These are phyloP conservation scores for Bombus balteatus DNA, from an alignment of 1,140 invertebrate genomes.

Conservation along the genomic window DNA sequence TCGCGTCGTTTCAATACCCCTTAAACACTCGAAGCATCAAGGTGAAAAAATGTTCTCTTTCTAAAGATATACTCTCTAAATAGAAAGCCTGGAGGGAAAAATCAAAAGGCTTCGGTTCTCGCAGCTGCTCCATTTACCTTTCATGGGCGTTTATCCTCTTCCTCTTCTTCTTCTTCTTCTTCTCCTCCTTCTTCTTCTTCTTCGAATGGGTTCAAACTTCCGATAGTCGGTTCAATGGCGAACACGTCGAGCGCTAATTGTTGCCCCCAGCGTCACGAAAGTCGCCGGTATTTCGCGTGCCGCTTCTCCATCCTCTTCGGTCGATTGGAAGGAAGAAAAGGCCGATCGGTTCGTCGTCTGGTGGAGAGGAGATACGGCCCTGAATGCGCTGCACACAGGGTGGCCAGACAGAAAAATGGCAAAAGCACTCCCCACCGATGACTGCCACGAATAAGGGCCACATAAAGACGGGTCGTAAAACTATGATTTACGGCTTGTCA, in stretches of 20 bases:
- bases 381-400: conserved; percentile 60
- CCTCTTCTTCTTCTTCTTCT: background rate
- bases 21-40: too few relatives aligned
- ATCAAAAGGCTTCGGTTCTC: background rate
- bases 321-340: background rate
- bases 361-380: conserved; percentile 45
- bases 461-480: conserved; percentile 79
- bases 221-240: background rate
- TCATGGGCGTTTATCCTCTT: too few relatives aligned
- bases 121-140: too few relatives aligned
- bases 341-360: too few relatives aligned
- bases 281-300: too few relatives aligned
- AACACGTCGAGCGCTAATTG: conserved; percentile 1
- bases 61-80: background rate
- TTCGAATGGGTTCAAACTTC: background rate
- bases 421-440: conserved; percentile 62
- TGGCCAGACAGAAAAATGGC: conserved; percentile 69
- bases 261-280: background rate
- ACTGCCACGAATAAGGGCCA: conserved; percentile 76
- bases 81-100: background rate
- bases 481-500: conserved; percentile 81
- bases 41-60: background rate
- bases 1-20: too few relatives aligned
- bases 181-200: background rate
- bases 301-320: too few relatives aligned